Conservation (phyloP, 2,113 vertebrate species). For the Indicator maculatus region DNA sequence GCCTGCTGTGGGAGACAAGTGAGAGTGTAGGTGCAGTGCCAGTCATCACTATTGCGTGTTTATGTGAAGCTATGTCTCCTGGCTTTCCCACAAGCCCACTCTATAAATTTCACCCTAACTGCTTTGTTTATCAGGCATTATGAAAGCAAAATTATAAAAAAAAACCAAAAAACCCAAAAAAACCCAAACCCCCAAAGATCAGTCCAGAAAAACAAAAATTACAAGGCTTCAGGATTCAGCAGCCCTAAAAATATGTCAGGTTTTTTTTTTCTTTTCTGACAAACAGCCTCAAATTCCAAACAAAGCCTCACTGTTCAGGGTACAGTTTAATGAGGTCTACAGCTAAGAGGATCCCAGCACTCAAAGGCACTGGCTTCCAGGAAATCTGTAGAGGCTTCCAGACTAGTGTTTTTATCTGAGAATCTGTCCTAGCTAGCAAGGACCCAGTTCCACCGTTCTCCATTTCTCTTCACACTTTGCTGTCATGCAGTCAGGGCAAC, state of each 20-base stretch:
- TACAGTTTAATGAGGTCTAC: neutral
- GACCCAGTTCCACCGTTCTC: neutral
- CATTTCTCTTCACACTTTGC: neutral
- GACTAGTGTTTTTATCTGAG: neutral
- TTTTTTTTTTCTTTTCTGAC: neutral
- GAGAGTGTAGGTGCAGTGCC: neutral
- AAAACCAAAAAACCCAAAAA: neutral
- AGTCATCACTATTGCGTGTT: neutral
- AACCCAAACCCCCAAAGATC: neutral
- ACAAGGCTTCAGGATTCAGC: neutral
- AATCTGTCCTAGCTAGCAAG: neutral
- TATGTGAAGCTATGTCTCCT: neutral
- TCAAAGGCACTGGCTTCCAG: neutral
- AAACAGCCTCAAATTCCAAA: neutral
- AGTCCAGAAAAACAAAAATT: neutral
- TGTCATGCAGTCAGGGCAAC: neutral
- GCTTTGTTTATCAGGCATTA: neutral
- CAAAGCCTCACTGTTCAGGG: neutral
- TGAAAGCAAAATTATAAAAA: neutral
- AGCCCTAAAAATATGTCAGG: neutral
- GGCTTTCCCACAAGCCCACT: neutral
- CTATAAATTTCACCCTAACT: neutral
- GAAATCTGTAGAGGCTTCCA: neutral
- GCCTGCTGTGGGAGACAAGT: conserved; percentile 81
- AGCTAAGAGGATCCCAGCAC: neutral